These are phyloP conservation scores for Kuschelorhynchus macadamiae DNA, from an alignment of 2,888 invertebrate genomes.

Conservation along the genomic window DNA sequence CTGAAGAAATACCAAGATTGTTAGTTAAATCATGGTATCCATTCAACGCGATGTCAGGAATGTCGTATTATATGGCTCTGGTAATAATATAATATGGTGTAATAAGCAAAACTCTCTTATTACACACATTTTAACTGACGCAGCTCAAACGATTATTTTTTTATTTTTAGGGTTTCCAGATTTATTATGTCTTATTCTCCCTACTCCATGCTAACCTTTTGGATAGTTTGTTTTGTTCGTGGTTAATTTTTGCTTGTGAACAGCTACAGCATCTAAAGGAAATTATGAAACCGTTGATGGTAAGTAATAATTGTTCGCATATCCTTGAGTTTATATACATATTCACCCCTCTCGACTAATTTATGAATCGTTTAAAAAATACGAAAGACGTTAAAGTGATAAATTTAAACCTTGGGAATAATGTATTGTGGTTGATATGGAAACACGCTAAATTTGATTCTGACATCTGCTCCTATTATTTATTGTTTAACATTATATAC, in stretches of 20 bases:
- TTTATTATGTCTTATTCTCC: conserved; percentile 67
- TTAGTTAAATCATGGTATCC: conserved; percentile 86
- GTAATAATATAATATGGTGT: conserved; percentile 47
- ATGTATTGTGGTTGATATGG: too few relatives aligned
- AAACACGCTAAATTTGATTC: too few relatives aligned
- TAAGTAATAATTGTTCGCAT: conserved; percentile 45
- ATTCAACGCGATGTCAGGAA: conserved; percentile 80
- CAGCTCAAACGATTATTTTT: too few relatives aligned
- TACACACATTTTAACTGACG: too few relatives aligned
- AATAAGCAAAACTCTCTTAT: too few relatives aligned
- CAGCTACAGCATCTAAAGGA: conserved; percentile 88
- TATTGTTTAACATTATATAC: too few relatives aligned
- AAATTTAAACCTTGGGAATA: too few relatives aligned
- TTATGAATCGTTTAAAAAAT: too few relatives aligned
- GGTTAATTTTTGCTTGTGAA: conserved; percentile 89
- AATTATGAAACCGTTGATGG: conserved; percentile 89
- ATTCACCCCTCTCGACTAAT: too few relatives aligned
- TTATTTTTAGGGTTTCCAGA: conserved; percentile 53
- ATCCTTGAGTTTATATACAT: neutral
- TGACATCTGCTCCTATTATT: too few relatives aligned
- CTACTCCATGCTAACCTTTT: conserved; percentile 70
- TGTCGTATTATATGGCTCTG: conserved; percentile 78
- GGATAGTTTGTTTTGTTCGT: conserved; percentile 87
- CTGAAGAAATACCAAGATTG: conserved; percentile 79
- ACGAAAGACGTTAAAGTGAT: too few relatives aligned